Evolutionary conservation across 2,797 vertebrate genomes (phyloP).

Genomic region (Apodemus agrarius): DNA sequence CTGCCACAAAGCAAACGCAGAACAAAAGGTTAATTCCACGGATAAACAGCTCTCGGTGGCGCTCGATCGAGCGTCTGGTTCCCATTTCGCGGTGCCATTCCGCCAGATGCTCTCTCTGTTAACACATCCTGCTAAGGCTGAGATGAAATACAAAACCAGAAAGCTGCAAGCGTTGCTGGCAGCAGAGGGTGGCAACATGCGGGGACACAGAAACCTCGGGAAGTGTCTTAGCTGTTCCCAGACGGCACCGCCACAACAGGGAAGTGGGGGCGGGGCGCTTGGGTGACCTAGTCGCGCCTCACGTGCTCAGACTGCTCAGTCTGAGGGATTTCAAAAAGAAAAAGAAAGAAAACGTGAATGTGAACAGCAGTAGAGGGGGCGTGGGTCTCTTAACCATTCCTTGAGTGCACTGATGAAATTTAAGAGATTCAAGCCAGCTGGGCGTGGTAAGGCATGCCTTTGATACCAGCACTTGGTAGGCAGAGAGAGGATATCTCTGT

Average conservation of each 20-base stretch:
- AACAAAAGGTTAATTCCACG: constrained; percentile 73
- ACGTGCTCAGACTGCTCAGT: not conserved
- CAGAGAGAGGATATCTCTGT: not conserved
- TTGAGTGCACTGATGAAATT: not conserved
- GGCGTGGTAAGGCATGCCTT: not conserved
- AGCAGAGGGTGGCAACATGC: fast-evolving
- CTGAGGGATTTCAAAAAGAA: not conserved
- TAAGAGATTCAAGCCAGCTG: not conserved
- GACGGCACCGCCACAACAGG: not conserved
- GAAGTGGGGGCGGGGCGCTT: not conserved
- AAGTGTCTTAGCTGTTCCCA: not conserved
- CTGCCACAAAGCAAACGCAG: constrained; percentile 52
- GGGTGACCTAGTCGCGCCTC: no score
- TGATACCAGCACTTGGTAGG: not conserved
- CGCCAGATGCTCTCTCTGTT: constrained; percentile 47
- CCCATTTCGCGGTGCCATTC: constrained; percentile 52
- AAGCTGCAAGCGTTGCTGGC: not conserved
- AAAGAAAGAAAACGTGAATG: not conserved
- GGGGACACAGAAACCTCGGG: not conserved
- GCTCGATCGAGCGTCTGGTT: constrained; percentile 59
- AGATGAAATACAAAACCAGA: constrained; percentile 52
- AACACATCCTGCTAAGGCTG: not conserved
- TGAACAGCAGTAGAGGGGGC: not conserved
- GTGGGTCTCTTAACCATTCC: not conserved
- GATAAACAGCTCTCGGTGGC: constrained; percentile 69